phyloP scores from a whole-genome alignment of 2,888 invertebrate species.

The Zele albiditarsus region DNA sequence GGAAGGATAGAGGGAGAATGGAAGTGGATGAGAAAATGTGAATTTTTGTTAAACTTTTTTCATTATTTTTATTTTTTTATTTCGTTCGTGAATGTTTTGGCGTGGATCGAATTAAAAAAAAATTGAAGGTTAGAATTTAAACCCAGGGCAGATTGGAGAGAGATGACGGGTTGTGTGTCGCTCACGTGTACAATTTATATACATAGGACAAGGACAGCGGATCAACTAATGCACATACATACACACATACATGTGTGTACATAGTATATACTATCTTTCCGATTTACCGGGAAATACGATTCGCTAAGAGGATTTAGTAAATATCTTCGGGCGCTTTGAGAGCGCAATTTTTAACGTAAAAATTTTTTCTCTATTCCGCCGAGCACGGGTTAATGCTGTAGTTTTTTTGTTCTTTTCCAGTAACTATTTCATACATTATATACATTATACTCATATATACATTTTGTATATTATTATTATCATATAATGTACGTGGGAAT shows the following conservation, averaged over 20 bases:
- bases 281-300: conserved; percentile 40
- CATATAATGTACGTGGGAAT: too few relatives aligned
- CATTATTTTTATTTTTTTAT: background rate
- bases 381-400: background rate
- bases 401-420: background rate
- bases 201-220: conserved; percentile 3
- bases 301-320: conserved; percentile 43
- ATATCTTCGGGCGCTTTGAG: conserved; percentile 29
- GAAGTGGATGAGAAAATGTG: background rate
- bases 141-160: background rate
- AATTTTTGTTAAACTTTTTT: background rate
- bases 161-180: background rate
- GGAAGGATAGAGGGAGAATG: conserved; percentile 3
- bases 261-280: conserved; percentile 29
- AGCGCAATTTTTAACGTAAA: conserved; percentile 31
- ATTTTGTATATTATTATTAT: background rate
- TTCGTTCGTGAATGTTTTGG: background rate
- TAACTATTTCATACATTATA: background rate
- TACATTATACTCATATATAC: background rate
- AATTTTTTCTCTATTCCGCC: conserved; percentile 15
- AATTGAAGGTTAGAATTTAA: conserved; percentile 33
- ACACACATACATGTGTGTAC: background rate
- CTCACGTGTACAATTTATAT: background rate
- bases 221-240: conserved; percentile 16
- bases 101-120: conserved; percentile 29